phyloP scores from a whole-genome alignment of 2,797 vertebrate genomes.

The Platyrinchus mystaceus region DNA sequence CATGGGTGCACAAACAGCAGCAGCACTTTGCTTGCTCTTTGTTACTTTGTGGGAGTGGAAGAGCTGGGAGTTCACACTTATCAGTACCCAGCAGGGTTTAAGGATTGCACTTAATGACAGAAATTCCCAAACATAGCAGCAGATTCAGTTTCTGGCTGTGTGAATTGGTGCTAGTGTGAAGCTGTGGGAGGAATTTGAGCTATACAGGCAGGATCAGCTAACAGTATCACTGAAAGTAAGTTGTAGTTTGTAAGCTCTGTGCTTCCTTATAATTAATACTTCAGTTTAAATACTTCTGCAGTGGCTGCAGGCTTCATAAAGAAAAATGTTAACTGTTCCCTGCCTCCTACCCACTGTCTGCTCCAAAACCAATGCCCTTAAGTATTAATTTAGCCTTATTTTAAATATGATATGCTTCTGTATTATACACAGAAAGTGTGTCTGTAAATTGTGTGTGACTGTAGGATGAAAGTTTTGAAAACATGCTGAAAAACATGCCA shows the following conservation, averaged over 20 bases:
- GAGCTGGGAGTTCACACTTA: not conserved
- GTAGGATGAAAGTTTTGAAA: not conserved
- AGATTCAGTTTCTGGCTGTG: not conserved
- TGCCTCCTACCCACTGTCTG: not conserved
- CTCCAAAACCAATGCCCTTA: not conserved
- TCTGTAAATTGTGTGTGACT: not conserved
- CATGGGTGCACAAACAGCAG: not conserved
- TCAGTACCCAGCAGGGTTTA: not conserved
- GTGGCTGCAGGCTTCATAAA: not conserved
- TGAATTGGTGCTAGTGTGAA: fast-evolving
- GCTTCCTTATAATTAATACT: not conserved
- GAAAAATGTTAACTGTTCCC: not conserved
- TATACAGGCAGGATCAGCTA: not conserved
- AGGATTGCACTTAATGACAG: not conserved
- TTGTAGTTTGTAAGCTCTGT: not conserved
- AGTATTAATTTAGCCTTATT: not conserved
- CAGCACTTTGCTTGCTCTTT: not conserved
- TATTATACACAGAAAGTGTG: not conserved
- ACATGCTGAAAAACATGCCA: not conserved
- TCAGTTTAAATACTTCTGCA: not conserved
- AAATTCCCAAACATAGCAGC: not conserved
- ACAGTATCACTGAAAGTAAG: not conserved
- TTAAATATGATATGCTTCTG: not conserved
- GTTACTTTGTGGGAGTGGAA: not conserved
- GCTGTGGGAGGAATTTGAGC: not conserved